Percentiles rank a stretch among this genome's conserved stretches.
phyloP scores from a whole-genome alignment of 1,140 invertebrate genomes.

The Fopius arisanus region DNA sequence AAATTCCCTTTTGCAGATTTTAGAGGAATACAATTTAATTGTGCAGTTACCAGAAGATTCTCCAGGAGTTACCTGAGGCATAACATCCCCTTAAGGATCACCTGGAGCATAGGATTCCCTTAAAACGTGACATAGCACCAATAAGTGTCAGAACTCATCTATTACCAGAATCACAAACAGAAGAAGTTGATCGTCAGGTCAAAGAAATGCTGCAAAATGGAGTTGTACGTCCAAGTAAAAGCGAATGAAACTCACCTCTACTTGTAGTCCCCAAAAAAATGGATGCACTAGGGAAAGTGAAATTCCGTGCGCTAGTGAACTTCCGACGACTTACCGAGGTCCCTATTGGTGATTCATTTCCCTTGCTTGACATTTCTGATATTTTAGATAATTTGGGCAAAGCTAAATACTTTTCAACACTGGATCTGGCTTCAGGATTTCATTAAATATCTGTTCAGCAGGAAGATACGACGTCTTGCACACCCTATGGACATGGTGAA shows the following conservation, averaged over 20 bases:
- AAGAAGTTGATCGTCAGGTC: too few relatives aligned
- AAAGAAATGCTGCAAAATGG: too few relatives aligned
- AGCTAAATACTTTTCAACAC: constrained; percentile 36
- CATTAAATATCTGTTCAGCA: neutral
- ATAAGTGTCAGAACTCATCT: neutral
- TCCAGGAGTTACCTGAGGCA: neutral
- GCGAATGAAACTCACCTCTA: constrained; percentile 39
- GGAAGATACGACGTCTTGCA: neutral
- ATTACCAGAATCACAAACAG: neutral
- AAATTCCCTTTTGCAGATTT: neutral
- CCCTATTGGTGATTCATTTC: neutral
- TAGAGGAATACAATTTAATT: neutral
- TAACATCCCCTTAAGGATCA: too few relatives aligned
- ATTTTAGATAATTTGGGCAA: too few relatives aligned
- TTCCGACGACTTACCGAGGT: constrained; percentile 42
- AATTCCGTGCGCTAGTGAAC: neutral
- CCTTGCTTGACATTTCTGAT: too few relatives aligned
- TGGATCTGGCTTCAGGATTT: constrained; percentile 15
- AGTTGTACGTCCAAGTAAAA: neutral
- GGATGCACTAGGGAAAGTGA: neutral
- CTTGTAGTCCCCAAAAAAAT: constrained; percentile 14
- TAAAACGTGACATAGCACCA: neutral
- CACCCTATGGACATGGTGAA: neutral
- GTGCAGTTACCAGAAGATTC: neutral
- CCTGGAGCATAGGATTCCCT: neutral